Base-by-base conservation (phyloP, 2,888 invertebrate species). In the Heliconius hortense region DNA sequence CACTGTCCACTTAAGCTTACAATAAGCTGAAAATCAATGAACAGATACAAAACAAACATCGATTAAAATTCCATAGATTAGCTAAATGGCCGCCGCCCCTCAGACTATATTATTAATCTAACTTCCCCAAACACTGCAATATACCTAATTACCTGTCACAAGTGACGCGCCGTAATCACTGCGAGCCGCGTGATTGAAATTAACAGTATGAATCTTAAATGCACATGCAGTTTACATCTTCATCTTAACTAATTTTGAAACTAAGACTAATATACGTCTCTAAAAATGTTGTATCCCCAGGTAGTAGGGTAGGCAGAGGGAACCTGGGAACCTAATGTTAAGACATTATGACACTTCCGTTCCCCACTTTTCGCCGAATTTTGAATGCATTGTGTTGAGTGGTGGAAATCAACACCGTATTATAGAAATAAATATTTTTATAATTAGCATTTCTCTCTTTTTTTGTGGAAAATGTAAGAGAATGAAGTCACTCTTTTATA, bases 91-190 rank as follows among this genome's bases (percentile, higher is more conserved):
- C 21, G 56, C 24, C 56, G 24, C 69, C 26, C 26, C 71, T 60
- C 60, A 4, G 26, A 13, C 39, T 60, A 71, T 71, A 71, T 59
- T 75, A 75, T 75, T 62, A 75, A 75, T 71, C 28, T 48, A n/a
- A 35, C 70, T 75, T 63, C 70, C 74, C 63, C 53, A 59, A 75
- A 59, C 69, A 70, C 56, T n/a, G 39, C 70, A 26, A 69, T 74
- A 68, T 64, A 56, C 70, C 70, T 70, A 75, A 75, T 70, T 70
- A 75, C 26, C 43, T 53, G 63, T 39, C 63, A 74, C 63, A 74
- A 26, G 69, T 62, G 69, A 63, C 63, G 43, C 60, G 53, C 53
- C 28, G 62, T 74, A 60, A 74, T 74, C 63, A 67, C 48, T 59
- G 35, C 71, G 60, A 68, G 62, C 68, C 69, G 53, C 74, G 69